Percentiles rank a stretch among this genome's conserved stretches.
phyloP scores from a whole-genome alignment of 2,797 vertebrate genomes.

The Pseudomugil tenellus region DNA sequence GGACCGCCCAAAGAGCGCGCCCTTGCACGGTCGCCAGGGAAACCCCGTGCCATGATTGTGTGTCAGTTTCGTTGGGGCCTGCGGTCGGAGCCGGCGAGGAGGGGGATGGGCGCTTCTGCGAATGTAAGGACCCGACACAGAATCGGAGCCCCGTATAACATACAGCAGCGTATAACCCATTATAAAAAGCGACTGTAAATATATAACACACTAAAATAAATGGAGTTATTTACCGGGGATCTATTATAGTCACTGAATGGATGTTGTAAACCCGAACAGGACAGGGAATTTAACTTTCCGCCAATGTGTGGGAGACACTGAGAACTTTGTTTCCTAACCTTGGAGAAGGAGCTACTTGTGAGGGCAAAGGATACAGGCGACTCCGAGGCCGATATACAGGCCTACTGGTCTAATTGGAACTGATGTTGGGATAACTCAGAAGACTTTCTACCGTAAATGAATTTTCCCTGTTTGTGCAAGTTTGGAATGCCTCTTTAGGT shows the following conservation, averaged over 20 bases:
- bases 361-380: slow-evolving; percentile 87
- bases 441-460: slow-evolving; percentile 64
- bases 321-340: slow-evolving; percentile 83
- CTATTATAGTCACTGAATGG: slow-evolving; percentile 76
- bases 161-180: slow-evolving; percentile 83
- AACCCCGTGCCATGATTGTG: slow-evolving; percentile 94
- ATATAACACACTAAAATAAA: slow-evolving; percentile 79
- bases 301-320: slow-evolving; percentile 78
- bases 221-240: slow-evolving; percentile 70
- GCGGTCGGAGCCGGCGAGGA: slow-evolving; percentile 88
- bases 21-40: slow-evolving; percentile 90
- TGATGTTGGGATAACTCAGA: slow-evolving; percentile 82
- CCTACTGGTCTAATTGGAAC: slow-evolving; percentile 84
- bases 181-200: slow-evolving; percentile 84
- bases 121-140: slow-evolving; percentile 84
- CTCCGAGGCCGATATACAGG: slow-evolving; percentile 89
- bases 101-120: slow-evolving; percentile 89
- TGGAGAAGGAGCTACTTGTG: slow-evolving; percentile 84
- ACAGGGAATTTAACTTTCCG: slow-evolving; percentile 84
- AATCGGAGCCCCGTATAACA: slow-evolving; percentile 85
- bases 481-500: slow-evolving; percentile 85
- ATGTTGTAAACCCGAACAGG: slow-evolving; percentile 74
- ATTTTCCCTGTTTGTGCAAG: slow-evolving; percentile 63
- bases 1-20: slow-evolving; percentile 74
- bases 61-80: slow-evolving; percentile 90